Percentiles rank a stretch among this genome's conserved stretches.
Evolutionary conservation across 2,797 vertebrate genomes (phyloP).

Genomic region (Merluccius polli): DNA sequence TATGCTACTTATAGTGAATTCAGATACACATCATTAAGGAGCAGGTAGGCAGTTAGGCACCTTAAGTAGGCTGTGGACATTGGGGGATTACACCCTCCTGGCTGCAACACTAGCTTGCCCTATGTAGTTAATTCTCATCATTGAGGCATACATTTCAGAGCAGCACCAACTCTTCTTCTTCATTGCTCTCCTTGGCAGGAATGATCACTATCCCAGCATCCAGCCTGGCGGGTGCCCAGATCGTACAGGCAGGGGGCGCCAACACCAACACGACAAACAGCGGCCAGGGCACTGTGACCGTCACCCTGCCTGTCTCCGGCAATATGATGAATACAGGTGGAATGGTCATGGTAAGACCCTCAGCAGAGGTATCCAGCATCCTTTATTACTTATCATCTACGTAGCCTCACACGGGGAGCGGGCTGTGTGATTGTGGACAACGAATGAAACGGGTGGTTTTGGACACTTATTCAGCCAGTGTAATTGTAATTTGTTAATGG

Average conservation of each 20-base stretch:
- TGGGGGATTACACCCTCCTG: background rate
- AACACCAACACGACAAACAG: conserved; percentile 95
- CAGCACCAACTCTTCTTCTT: background rate
- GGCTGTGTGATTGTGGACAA: conserved; percentile 34
- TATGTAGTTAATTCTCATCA: background rate
- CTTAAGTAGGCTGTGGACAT: too few relatives aligned
- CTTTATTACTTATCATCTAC: conserved; percentile 28
- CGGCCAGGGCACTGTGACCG: conserved; percentile 95
- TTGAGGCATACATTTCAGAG: background rate
- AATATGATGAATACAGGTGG: conserved; percentile 97
- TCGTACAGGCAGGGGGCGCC: conserved; percentile 86
- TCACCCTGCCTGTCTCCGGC: conserved; percentile 89
- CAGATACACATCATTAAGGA: background rate
- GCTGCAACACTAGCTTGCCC: background rate
- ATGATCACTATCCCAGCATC: conserved; percentile 99
- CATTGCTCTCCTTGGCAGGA: conserved; percentile 77
- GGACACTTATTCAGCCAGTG: background rate
- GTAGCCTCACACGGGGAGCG: conserved; percentile 27
- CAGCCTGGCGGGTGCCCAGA: conserved; percentile 94
- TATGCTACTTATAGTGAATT: background rate
- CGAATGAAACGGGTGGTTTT: background rate
- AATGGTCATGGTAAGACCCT: conserved; percentile 95
- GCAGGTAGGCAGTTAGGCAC: background rate
- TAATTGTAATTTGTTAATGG: background rate
- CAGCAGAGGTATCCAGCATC: conserved; percentile 63